Percentiles rank a stretch among this genome's conserved stretches.
Conservation (phyloP, 2,797 vertebrate species). For the Petrocephalus schoutedeni region DNA sequence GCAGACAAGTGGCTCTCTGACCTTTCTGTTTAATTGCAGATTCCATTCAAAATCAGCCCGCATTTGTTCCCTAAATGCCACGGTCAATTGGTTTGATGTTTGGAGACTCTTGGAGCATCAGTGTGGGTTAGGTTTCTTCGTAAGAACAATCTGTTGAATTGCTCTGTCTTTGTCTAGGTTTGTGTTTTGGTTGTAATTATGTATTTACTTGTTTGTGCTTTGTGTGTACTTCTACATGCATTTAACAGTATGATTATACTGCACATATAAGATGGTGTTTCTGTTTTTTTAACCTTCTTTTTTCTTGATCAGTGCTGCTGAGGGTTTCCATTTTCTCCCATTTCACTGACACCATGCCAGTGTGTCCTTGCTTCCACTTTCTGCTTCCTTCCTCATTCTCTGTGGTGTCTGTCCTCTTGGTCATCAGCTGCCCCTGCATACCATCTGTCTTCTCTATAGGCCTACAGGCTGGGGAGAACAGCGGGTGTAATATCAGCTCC, state of each 20-base stretch:
- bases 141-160: not conserved
- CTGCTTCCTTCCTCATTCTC: not conserved
- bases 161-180: not conserved
- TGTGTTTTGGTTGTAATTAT: not conserved
- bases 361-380: not conserved
- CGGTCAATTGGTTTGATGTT: not conserved
- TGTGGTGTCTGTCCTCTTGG: not conserved
- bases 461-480: not conserved
- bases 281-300: not conserved
- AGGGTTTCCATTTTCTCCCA: not conserved
- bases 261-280: not conserved
- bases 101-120: not conserved
- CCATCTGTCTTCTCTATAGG: not conserved
- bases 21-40: not conserved
- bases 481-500: not conserved
- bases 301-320: not conserved
- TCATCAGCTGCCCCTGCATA: not conserved
- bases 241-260: not conserved
- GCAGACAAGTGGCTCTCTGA: not conserved
- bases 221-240: not conserved
- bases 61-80: conserved; percentile 6
- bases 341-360: not conserved
- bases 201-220: not conserved
- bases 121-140: not conserved
- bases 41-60: not conserved